Percentiles rank a stretch among this genome's conserved stretches.
Evolutionary conservation across 1,140 invertebrate species (phyloP).

Genomic region (Drosophila orosa): DNA sequence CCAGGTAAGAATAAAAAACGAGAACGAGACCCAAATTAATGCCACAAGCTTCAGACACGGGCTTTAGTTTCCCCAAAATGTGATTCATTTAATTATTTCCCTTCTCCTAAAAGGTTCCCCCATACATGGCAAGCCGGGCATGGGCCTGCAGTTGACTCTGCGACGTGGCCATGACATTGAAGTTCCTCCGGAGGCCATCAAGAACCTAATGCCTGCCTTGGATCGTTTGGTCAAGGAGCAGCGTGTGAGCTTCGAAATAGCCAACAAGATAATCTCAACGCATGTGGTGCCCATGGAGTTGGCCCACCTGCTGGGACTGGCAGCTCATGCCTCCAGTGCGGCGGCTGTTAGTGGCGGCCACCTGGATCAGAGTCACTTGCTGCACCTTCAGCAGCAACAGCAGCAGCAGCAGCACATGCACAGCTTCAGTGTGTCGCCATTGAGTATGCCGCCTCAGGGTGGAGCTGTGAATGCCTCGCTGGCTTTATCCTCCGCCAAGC

Average conservation of each 20-base stretch:
- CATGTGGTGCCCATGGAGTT: constrained; percentile 84
- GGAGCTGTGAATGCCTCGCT: constrained; percentile 58
- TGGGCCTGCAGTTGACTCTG: constrained; percentile 56
- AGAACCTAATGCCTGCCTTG: constrained; percentile 79
- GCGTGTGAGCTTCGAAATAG: constrained; percentile 81
- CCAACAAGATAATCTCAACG: constrained; percentile 83
- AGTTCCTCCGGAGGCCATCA: constrained; percentile 78
- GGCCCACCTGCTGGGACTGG: constrained; percentile 79
- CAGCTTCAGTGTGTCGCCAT: constrained; percentile 72
- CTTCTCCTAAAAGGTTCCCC: constrained; percentile 86
- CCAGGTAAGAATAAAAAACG: constrained; percentile 75
- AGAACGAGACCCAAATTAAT: constrained; percentile 12
- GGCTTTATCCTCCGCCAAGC: constrained; percentile 60
- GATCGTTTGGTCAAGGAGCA: constrained; percentile 84
- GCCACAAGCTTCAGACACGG: constrained; percentile 7
- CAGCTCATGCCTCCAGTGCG: constrained; percentile 70
- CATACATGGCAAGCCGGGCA: constrained; percentile 85
- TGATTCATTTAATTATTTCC: neutral
- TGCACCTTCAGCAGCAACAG: constrained; percentile 57
- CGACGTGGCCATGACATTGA: constrained; percentile 78
- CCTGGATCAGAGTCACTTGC: constrained; percentile 61
- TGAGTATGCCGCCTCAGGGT: constrained; percentile 68
- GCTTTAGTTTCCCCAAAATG: neutral
- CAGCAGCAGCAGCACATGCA: constrained; percentile 60
- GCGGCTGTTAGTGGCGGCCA: constrained; percentile 70